Evolutionary conservation across 2,113 vertebrate genomes (phyloP), one percentile per base, ranked within the genome.

Genomic region (Xiphophorus hellerii): DNA sequence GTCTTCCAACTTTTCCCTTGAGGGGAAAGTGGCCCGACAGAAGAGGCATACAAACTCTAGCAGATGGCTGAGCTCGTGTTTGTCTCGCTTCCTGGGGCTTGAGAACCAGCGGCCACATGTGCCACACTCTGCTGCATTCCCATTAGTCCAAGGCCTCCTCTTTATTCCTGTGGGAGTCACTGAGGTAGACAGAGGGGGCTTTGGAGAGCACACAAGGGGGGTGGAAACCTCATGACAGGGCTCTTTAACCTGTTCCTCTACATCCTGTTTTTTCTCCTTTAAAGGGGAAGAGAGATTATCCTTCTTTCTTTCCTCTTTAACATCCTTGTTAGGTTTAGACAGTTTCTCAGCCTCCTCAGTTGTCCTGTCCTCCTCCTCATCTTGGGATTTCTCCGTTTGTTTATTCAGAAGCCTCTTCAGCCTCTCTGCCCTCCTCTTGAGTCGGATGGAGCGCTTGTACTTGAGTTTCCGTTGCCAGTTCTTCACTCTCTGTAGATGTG

Each of bases 101-200:
- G 95, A 93, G 80, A 97, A 97, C 79, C 94, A 94, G 78, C 96
- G 94, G 67, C 95, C 95, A 66, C 96, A 97, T 25, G 95, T 94
- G 25, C 93, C 91, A 15, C 96, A 97, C 74, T 94, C 92, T 48
- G 95, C 94, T 37, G 94, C 93, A 30, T 95, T 94, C 48, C 93
- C 95, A 2, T 91, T 88, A 80, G 91, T 87, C 90, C 91, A 94
- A 73, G 84, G 89, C 58, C 77, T 85, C 64, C 89, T 86, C 77
- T 89, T 93, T 74, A 84, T 90, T 81, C 77, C 90, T 30, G 48
- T 67, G 48, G 90, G 77, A 76, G 88, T 80, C 64, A 35, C 84
- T 78, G 92, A 80, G 86, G 85, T 88, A 84, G 87, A 87, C 64
- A 74, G 78, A 62, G 88, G 90, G 72, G 87, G 69, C 80, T 87